Conservation (phyloP, 2,888 invertebrate species). For the Polyommatus icarus region DNA sequence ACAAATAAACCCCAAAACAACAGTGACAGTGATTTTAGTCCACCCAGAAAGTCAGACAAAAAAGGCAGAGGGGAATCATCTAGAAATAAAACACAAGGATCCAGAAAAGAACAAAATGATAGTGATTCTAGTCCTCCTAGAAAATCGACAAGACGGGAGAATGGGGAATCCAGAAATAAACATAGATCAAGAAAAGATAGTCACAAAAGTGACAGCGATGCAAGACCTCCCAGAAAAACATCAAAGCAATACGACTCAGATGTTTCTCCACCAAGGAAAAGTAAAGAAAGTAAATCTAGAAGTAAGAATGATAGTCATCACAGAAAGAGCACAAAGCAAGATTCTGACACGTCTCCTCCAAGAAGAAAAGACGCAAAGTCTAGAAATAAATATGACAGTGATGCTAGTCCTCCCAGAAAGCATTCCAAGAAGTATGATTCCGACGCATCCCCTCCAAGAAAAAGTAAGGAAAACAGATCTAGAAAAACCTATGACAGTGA, state of each 20-base stretch:
- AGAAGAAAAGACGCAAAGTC: slow-evolving; percentile 43
- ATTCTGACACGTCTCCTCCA: slow-evolving; percentile 47
- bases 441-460: slow-evolving; percentile 47
- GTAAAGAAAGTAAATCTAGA: slow-evolving; percentile 12
- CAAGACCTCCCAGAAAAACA: slow-evolving; percentile 28
- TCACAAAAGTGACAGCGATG: slow-evolving; percentile 24
- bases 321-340: slow-evolving; percentile 40
- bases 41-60: slow-evolving; percentile 51
- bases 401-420: slow-evolving; percentile 12
- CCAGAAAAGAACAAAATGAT: slow-evolving; percentile 46
- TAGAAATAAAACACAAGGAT: slow-evolving; percentile 23
- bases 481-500: slow-evolving; percentile 10
- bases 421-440: background rate
- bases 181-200: slow-evolving; percentile 34
- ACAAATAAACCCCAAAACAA: slow-evolving; percentile 34
- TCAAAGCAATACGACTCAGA: slow-evolving; percentile 31
- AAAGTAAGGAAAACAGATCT: slow-evolving; percentile 33
- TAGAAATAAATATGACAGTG: background rate
- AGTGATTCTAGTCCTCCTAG: slow-evolving; percentile 68
- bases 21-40: slow-evolving; percentile 66
- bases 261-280: slow-evolving; percentile 14
- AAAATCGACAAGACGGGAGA: slow-evolving; percentile 38
- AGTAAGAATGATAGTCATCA: slow-evolving; percentile 26
- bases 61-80: slow-evolving; percentile 20
- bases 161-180: slow-evolving; percentile 22